Percentiles rank a stretch among this genome's conserved stretches.
These are phyloP conservation scores for Montipora foliosa DNA, from an alignment of 64 coral and sea anemone species.

Conservation along the genomic window DNA sequence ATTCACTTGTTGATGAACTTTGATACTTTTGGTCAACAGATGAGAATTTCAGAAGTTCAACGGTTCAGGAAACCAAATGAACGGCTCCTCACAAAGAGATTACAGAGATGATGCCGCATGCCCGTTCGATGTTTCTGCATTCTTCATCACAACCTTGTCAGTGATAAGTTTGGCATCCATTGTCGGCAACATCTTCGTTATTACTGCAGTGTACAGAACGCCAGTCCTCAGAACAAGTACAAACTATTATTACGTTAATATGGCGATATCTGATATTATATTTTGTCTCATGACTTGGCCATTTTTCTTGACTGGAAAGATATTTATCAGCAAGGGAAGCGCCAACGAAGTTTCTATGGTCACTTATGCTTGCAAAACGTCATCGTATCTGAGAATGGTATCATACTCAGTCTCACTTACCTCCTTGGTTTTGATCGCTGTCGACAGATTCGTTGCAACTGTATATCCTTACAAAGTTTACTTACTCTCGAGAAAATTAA, in stretches of 20 bases:
- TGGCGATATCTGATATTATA: not conserved
- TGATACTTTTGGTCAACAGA: no score
- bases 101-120: no score
- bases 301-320: not conserved
- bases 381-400: not conserved
- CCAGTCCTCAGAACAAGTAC: not conserved
- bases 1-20: no score
- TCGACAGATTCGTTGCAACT: conserved; percentile 9
- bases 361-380: not conserved
- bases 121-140: no score
- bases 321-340: not conserved
- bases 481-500: not conserved
- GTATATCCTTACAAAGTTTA: not conserved
- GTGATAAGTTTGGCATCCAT: not conserved
- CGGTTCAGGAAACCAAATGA: not conserved
- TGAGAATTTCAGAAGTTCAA: no score
- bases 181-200: not conserved
- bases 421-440: not conserved
- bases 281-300: not conserved
- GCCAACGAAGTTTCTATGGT: not conserved
- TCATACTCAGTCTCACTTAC: not conserved
- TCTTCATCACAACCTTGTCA: not conserved
- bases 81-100: not conserved
- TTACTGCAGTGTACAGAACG: not conserved
- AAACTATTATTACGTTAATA: conserved; percentile 23